Percentiles rank a stretch among this genome's conserved stretches.
These are phyloP conservation scores for Esox lucius DNA, from an alignment of 2,797 vertebrate genomes.

Conservation along the genomic window DNA sequence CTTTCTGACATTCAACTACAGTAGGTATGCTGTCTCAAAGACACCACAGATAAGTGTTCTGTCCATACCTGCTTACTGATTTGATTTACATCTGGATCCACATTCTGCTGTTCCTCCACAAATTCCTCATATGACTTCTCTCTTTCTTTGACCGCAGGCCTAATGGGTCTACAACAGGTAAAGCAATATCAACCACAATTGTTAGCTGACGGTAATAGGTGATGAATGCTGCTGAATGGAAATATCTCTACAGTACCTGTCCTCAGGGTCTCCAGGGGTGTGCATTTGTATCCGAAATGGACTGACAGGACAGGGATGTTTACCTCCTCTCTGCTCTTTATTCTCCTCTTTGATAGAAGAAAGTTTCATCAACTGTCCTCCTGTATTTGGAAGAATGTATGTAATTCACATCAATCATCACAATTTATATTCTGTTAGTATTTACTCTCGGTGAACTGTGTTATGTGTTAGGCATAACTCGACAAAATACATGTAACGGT, in stretches of 20 bases:
- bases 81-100: constrained; percentile 35
- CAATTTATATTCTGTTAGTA: constrained; percentile 7
- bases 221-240: neutral
- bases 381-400: constrained; percentile 19
- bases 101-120: constrained; percentile 57
- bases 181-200: neutral
- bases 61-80: constrained; percentile 49
- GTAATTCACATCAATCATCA: neutral
- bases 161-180: constrained; percentile 48
- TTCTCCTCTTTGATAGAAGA: constrained; percentile 53
- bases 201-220: neutral
- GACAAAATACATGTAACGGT: neutral
- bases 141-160: constrained; percentile 39
- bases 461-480: neutral
- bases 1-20: too few species aligned
- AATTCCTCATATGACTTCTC: constrained; percentile 63
- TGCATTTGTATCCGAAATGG: constrained; percentile 42
- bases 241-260: constrained; percentile 55
- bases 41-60: too few species aligned
- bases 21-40: too few species aligned
- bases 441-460: neutral
- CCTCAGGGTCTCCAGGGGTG: constrained; percentile 44
- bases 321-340: constrained; percentile 21
- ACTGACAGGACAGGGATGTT: constrained; percentile 11
- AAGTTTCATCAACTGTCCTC: constrained; percentile 29